phyloP scores from a whole-genome alignment of 2,888 invertebrate species.

The Eupithecia subfuscata region DNA sequence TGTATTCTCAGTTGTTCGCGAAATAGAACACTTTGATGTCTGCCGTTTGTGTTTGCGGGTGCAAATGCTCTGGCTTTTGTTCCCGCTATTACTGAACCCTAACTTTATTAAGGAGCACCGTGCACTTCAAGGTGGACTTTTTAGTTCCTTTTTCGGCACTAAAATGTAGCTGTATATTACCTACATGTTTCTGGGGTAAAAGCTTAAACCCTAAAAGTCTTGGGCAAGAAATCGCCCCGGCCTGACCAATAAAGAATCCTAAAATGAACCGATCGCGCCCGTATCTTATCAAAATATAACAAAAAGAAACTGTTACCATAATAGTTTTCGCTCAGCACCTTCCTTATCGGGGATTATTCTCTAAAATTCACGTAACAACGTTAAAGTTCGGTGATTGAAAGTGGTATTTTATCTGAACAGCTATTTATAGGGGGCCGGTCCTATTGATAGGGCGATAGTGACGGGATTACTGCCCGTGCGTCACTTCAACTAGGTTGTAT shows the following conservation, averaged over 20 bases:
- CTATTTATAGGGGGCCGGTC: slow-evolving; percentile 64
- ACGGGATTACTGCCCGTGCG: background rate
- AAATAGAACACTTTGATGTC: slow-evolving; percentile 49
- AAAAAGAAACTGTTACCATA: slow-evolving; percentile 17
- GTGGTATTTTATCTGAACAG: slow-evolving; percentile 63
- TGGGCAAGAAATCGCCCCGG: background rate
- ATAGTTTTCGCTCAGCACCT: slow-evolving; percentile 19
- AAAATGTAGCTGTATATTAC: background rate
- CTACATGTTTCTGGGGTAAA: background rate
- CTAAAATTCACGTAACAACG: slow-evolving; percentile 45
- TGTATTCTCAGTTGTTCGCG: slow-evolving; percentile 45
- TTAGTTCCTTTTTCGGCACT: background rate
- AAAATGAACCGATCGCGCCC: background rate
- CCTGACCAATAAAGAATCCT: slow-evolving; percentile 2
- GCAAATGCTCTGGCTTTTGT: slow-evolving; percentile 40
- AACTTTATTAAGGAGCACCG: slow-evolving; percentile 9
- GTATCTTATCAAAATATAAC: slow-evolving; percentile 7
- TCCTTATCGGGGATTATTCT: slow-evolving; percentile 22
- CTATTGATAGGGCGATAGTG: slow-evolving; percentile 70
- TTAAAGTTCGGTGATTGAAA: slow-evolving; percentile 63
- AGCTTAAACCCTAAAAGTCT: background rate
- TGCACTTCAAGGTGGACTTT: background rate
- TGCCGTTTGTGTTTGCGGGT: slow-evolving; percentile 41
- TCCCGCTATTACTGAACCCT: slow-evolving; percentile 35
- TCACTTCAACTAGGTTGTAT: background rate